Conservation (phyloP, 2,113 vertebrate genomes). For the Zosterops japonicus region DNA sequence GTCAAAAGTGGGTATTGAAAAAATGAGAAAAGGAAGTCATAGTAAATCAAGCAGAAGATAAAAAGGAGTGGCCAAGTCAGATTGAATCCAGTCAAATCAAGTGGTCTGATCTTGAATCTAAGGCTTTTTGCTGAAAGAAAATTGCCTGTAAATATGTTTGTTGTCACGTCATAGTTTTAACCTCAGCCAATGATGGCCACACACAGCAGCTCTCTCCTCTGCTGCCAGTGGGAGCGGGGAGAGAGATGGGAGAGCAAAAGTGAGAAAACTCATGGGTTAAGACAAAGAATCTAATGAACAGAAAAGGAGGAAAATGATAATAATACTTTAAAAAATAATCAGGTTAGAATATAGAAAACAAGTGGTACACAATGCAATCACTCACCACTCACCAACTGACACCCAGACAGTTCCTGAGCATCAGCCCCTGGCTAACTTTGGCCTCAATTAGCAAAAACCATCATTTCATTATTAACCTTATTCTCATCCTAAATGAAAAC, state of each 20-base stretch:
- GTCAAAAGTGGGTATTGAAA: neutral
- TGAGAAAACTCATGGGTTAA: neutral
- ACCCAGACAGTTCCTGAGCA: neutral
- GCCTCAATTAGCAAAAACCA: neutral
- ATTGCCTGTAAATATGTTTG: neutral
- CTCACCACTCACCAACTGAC: neutral
- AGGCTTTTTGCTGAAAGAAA: neutral
- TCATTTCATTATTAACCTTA: neutral
- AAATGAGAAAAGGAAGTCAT: neutral
- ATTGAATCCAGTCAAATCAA: neutral
- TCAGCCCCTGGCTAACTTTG: neutral
- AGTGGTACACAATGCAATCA: neutral
- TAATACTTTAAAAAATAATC: neutral
- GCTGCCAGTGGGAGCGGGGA: neutral
- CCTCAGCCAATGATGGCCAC: neutral
- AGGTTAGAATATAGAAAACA: neutral
- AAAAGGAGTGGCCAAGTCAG: neutral
- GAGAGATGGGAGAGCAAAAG: neutral
- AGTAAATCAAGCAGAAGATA: neutral
- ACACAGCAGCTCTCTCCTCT: neutral
- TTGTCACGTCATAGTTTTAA: neutral
- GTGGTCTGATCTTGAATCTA: neutral
- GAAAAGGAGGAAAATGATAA: neutral
- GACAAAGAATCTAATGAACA: neutral
- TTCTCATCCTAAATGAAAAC: neutral